A percentile compares a stretch with the other conserved stretches of the same genome.
Conservation (phyloP, 1,140 invertebrate species). For the Achatina immaculata region DNA sequence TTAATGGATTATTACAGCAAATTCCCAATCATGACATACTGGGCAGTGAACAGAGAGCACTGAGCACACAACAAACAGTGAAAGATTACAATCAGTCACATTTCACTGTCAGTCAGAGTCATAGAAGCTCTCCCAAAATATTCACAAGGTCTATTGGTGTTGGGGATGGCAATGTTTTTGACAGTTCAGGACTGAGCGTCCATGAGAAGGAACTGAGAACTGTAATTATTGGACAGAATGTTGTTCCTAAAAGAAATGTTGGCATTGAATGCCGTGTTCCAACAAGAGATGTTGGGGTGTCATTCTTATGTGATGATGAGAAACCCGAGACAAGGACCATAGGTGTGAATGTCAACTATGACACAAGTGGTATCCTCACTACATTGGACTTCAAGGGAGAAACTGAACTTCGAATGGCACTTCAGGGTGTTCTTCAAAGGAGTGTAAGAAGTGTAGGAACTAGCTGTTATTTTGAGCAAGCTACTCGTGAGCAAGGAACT, state of each 20-base stretch:
- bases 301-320: conserved; percentile 62
- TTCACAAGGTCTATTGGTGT: conserved; percentile 65
- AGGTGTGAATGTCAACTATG: conserved; percentile 62
- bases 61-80: not conserved
- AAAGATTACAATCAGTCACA: not conserved
- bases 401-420: conserved; percentile 59
- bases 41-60: not conserved
- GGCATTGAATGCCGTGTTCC: conserved; percentile 78
- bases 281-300: conserved; percentile 74
- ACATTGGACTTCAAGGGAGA: conserved; percentile 63
- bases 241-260: conserved; percentile 74
- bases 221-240: conserved; percentile 62
- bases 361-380: conserved; percentile 57
- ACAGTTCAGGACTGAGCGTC: conserved; percentile 60
- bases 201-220: conserved; percentile 70
- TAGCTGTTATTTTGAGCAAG: conserved; percentile 55
- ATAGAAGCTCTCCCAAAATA: conserved; percentile 50
- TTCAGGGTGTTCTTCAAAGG: conserved; percentile 61
- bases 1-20: conserved; percentile 15
- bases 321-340: conserved; percentile 61
- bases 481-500: conserved; percentile 47
- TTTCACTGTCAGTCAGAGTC: conserved; percentile 44
- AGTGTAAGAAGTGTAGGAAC: conserved; percentile 64
- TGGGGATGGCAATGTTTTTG: conserved; percentile 68
- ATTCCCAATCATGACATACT: not conserved